These are phyloP conservation scores for Spongilla lacustris DNA, from an alignment of 37 sponge, comb jelly and placozoan genomes.

Conservation along the genomic window DNA sequence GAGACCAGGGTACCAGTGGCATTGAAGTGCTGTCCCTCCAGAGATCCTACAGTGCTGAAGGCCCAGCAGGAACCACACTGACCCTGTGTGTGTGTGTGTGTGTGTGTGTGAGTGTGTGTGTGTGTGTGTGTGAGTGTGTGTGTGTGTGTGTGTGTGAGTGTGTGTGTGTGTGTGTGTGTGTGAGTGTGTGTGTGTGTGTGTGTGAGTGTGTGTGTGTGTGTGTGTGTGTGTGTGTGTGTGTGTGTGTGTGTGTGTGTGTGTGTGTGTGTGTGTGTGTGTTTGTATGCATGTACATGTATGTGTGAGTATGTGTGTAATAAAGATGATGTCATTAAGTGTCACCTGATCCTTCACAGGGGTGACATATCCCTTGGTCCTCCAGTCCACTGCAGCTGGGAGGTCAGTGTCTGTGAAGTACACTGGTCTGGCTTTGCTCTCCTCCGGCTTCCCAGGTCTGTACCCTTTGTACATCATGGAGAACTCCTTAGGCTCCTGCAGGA, in stretches of 20 bases:
- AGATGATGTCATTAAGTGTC: background rate
- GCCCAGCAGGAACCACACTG: conserved; percentile 98
- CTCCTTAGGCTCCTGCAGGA: conserved; percentile 36
- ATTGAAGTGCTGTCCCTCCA: conserved; percentile 92
- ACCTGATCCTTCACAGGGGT: conserved; percentile 80
- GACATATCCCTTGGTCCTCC: conserved; percentile 78
- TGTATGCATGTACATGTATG: no score
- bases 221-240: no score
- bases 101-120: background rate
- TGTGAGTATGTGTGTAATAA: background rate
- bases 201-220: no score
- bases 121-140: background rate
- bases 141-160: background rate
- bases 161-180: background rate
- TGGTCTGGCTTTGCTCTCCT: conserved; percentile 22
- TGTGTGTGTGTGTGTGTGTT: no score
- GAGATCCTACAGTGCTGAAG: conserved; percentile 92
- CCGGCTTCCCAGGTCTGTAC: conserved; percentile 15
- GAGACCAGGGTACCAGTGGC: conserved; percentile 89
- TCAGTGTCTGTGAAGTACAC: conserved; percentile 9
- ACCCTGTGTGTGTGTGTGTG: conserved; percentile 39
- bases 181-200: background rate
- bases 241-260: no score
- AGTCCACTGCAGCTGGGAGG: conserved; percentile 76
- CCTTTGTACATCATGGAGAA: conserved; percentile 26